Evolutionary conservation across 64 coral and sea anemone genomes (phyloP).

Genomic region (Actinia equina): DNA sequence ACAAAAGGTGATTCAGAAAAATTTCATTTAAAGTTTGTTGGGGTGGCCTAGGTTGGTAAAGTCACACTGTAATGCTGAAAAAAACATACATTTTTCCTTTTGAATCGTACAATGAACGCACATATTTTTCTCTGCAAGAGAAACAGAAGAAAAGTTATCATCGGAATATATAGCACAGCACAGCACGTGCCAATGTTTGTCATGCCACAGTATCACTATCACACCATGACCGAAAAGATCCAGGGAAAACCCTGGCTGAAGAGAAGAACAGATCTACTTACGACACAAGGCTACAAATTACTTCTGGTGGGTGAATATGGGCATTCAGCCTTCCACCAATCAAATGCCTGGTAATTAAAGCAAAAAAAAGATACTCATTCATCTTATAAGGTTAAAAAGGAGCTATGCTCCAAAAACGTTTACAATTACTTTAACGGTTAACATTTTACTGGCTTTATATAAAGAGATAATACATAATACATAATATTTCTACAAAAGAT

Average conservation of each 20-base stretch:
- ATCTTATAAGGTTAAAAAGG: too few species aligned
- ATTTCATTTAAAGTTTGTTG: too few species aligned
- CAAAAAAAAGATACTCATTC: background rate
- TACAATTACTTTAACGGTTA: too few species aligned
- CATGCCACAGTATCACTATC: too few species aligned
- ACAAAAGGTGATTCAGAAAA: too few species aligned
- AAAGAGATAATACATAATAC: too few species aligned
- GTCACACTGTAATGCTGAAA: background rate
- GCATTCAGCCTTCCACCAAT: constrained; percentile 61
- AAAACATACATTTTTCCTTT: constrained; percentile 20
- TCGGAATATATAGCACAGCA: too few species aligned
- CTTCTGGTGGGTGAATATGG: constrained; percentile 53
- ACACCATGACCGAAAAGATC: too few species aligned
- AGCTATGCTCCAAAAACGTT: too few species aligned
- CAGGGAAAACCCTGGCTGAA: background rate
- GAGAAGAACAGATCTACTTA: constrained; percentile 15
- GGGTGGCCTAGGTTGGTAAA: too few species aligned
- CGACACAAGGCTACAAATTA: constrained; percentile 42
- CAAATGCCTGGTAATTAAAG: constrained; percentile 35
- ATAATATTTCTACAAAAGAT: too few species aligned
- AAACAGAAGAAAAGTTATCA: background rate
- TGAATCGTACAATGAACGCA: background rate
- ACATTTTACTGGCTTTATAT: too few species aligned
- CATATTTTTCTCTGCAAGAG: constrained; percentile 16
- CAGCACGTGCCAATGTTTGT: background rate